phyloP scores from a whole-genome alignment of 2,888 invertebrate genomes.

The Eumacrocentrus americanus region DNA sequence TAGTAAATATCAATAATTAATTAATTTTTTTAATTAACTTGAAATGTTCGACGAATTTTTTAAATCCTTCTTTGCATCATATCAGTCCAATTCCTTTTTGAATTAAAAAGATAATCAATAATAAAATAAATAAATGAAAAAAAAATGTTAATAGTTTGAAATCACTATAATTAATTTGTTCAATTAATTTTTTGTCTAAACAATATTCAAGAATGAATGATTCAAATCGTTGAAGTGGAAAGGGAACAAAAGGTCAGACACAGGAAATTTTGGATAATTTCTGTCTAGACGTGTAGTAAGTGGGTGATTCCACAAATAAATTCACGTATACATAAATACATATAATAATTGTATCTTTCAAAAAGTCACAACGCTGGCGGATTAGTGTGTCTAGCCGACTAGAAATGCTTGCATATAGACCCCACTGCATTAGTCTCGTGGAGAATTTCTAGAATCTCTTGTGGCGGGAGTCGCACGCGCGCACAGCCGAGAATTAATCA shows the following conservation, averaged over 20 bases:
- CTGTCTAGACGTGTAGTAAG: slow-evolving; percentile 8
- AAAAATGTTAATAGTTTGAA: too few species aligned
- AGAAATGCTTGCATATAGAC: slow-evolving; percentile 19
- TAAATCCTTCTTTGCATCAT: too few species aligned
- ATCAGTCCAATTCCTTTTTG: too few species aligned
- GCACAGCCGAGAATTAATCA: slow-evolving; percentile 40
- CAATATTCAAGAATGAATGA: too few species aligned
- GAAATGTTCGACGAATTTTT: not conserved
- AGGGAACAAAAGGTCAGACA: slow-evolving; percentile 7
- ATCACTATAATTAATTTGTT: too few species aligned
- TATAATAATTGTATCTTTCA: slow-evolving; percentile 4
- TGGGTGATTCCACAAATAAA: slow-evolving; percentile 12
- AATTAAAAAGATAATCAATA: too few species aligned
- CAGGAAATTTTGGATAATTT: slow-evolving; percentile 9
- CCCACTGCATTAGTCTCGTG: slow-evolving; percentile 17
- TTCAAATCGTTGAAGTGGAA: too few species aligned
- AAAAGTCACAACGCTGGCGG: slow-evolving; percentile 4
- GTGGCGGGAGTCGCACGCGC: slow-evolving; percentile 25
- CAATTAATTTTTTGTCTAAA: too few species aligned
- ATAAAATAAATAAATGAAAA: too few species aligned
- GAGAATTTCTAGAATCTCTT: slow-evolving; percentile 25
- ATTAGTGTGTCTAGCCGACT: slow-evolving; percentile 18
- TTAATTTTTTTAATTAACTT: not conserved
- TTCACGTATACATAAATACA: not conserved
- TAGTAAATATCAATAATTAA: not conserved